Conservation (phyloP, 2,888 invertebrate species). For the Luffia ferchaultella region DNA sequence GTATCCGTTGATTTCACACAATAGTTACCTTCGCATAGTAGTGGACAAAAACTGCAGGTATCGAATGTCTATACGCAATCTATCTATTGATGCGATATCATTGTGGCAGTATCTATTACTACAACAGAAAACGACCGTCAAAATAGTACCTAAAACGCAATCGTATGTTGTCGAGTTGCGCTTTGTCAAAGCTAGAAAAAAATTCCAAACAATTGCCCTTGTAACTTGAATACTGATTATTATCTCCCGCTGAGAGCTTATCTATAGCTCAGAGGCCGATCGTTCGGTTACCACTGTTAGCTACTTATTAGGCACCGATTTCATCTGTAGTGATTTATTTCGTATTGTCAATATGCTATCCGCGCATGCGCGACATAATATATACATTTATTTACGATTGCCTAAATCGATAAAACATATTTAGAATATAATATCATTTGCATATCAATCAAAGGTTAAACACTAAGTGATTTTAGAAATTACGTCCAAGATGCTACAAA, state of each 20-base stretch:
- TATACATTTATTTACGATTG: too few species aligned
- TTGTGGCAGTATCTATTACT: constrained; percentile 40
- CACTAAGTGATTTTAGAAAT: too few species aligned
- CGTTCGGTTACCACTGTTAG: constrained; percentile 34
- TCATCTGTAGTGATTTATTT: neutral
- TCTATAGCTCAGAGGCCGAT: constrained; percentile 40
- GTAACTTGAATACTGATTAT: constrained; percentile 59
- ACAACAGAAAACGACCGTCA: constrained; percentile 33
- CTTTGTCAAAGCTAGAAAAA: constrained; percentile 27
- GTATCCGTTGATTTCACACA: constrained; percentile 21
- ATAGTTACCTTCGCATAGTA: constrained; percentile 21
- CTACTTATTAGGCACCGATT: neutral
- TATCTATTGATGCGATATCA: constrained; percentile 45
- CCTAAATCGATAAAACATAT: too few species aligned
- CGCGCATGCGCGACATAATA: too few species aligned
- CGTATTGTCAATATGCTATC: too few species aligned
- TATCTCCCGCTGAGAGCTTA: constrained; percentile 51
- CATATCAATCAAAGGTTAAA: too few species aligned
- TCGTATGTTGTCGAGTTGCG: constrained; percentile 44
- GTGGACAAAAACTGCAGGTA: constrained; percentile 48
- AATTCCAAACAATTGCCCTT: constrained; percentile 47
- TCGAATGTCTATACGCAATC: constrained; percentile 55
- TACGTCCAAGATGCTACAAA: too few species aligned
- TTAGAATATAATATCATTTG: too few species aligned
- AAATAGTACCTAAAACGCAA: constrained; percentile 53